Percentiles rank a stretch among this genome's conserved stretches.
phyloP scores from a whole-genome alignment of 2,797 vertebrate species.

The Lycodopsis pacificus region DNA sequence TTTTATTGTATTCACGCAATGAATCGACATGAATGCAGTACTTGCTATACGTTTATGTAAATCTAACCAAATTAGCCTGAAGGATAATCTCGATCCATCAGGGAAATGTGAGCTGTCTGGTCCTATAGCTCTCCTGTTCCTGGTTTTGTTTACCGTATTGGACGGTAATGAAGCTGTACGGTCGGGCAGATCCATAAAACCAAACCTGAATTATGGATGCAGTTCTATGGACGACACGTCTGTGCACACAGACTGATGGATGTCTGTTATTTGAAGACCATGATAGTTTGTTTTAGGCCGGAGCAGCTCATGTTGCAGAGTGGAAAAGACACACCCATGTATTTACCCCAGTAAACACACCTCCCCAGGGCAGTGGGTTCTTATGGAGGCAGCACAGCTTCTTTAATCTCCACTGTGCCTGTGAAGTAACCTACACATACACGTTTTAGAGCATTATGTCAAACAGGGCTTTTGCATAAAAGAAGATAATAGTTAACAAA shows the following conservation, averaged over 20 bases:
- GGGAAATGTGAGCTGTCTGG: slow-evolving; percentile 37
- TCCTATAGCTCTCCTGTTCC: slow-evolving; percentile 33
- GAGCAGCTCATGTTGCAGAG: slow-evolving; percentile 56
- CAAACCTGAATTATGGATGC: slow-evolving; percentile 65
- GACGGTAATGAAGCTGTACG: slow-evolving; percentile 33
- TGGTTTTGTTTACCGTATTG: slow-evolving; percentile 59
- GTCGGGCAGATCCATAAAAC: slow-evolving; percentile 43
- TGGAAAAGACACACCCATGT: slow-evolving; percentile 59
- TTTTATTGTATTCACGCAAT: neutral
- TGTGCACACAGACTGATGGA: slow-evolving; percentile 28
- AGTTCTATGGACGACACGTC: slow-evolving; percentile 36
- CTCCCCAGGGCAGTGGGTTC: neutral
- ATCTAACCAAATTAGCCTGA: neutral
- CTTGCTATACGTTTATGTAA: neutral
- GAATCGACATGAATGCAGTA: neutral
- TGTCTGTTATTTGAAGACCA: slow-evolving; percentile 54
- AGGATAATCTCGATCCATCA: slow-evolving; percentile 48
- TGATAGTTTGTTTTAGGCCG: slow-evolving; percentile 31
- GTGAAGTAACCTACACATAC: neutral
- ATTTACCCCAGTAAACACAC: slow-evolving; percentile 23
- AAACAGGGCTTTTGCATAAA: neutral
- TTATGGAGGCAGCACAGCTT: neutral
- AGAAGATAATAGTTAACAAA: neutral
- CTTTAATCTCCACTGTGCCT: neutral
- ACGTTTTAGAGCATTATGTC: neutral